A percentile compares a stretch with the other conserved stretches of the same genome.
These are phyloP conservation scores for Agelastica alni DNA, from an alignment of 2,888 invertebrate genomes.

Conservation along the genomic window DNA sequence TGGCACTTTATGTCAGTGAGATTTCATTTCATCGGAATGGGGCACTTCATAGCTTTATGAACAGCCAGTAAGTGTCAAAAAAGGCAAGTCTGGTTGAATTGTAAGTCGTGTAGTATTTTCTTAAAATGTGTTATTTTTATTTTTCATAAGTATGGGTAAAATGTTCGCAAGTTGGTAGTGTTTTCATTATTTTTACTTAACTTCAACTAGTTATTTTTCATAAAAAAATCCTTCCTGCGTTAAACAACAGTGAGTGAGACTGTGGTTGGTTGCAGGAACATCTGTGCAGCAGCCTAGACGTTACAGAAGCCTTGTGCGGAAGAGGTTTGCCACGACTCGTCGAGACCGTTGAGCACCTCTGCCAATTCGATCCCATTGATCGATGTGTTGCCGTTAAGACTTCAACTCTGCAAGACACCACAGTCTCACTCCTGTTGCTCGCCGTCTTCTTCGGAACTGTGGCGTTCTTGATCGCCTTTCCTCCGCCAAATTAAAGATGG, in stretches of 20 bases:
- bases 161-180: too few relatives aligned
- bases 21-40: too few relatives aligned
- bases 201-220: neutral
- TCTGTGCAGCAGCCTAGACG: slow-evolving; percentile 63
- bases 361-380: slow-evolving; percentile 41
- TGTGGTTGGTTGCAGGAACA: slow-evolving; percentile 63
- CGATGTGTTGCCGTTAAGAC: slow-evolving; percentile 39
- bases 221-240: slow-evolving; percentile 16
- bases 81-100: too few relatives aligned
- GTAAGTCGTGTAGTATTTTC: too few relatives aligned
- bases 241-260: slow-evolving; percentile 53
- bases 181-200: slow-evolving; percentile 4
- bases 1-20: too few relatives aligned
- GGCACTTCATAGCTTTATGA: too few relatives aligned
- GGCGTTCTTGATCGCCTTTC: slow-evolving; percentile 57
- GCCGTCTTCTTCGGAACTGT: slow-evolving; percentile 57
- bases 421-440: slow-evolving; percentile 60
- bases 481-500: slow-evolving; percentile 55
- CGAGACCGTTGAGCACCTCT: slow-evolving; percentile 52
- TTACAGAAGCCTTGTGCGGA: slow-evolving; percentile 57
- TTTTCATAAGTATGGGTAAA: too few relatives aligned
- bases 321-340: slow-evolving; percentile 54
- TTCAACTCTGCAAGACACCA: slow-evolving; percentile 54
- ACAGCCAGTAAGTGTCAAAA: too few relatives aligned
- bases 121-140: too few relatives aligned